A percentile compares a stretch with the other conserved stretches of the same genome.
These are phyloP conservation scores for honey bee (Apis mellifera) DNA, from an alignment of 1,140 invertebrate genomes.

Conservation along the genomic window Amel_HAv3.1 CM009940.2:6193001-6193500, in stretches of 20 bases:
- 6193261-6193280: too few species aligned
- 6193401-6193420: background rate
- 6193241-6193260: constrained; percentile 67
- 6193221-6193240: constrained; percentile 59
- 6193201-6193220: constrained; percentile 66
- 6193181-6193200: constrained; percentile 37
- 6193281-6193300: background rate
- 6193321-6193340: too few species aligned
- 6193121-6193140: constrained; percentile 6
- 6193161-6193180: background rate
- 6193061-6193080: background rate
- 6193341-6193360: constrained; percentile 27
- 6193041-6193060: background rate
- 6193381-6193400: constrained; percentile 25
- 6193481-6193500: constrained; percentile 60
- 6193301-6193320: background rate
- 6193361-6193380: constrained; percentile 46
- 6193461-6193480: constrained; percentile 51
- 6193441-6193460: constrained; percentile 29
- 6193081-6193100: background rate
- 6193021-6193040: background rate
- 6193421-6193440: background rate
- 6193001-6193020: too few species aligned
- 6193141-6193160: too few species aligned
- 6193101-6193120: background rate